Evolutionary conservation across 1,140 invertebrate species (phyloP).

Genomic region (Trichonephila inaurata): DNA sequence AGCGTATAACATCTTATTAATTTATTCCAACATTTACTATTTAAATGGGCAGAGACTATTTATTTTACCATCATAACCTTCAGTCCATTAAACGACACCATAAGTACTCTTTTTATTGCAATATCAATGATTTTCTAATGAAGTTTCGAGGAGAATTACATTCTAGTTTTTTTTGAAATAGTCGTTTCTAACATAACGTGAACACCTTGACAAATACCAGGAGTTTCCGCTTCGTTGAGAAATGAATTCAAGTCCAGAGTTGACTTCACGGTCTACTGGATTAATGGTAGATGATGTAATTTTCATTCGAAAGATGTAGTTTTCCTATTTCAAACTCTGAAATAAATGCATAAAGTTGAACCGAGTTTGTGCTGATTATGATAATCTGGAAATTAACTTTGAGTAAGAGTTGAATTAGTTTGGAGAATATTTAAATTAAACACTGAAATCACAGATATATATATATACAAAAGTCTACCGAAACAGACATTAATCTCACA

Average conservation of each 20-base stretch:
- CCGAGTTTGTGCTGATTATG: no score
- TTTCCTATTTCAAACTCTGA: background rate
- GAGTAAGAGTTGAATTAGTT: no score
- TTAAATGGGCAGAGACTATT: no score
- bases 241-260: background rate
- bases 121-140: conserved; percentile 19
- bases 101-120: background rate
- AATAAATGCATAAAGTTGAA: background rate
- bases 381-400: no score
- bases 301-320: background rate
- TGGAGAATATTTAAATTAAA: no score
- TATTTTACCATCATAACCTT: no score
- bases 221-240: background rate
- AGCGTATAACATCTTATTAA: no score
- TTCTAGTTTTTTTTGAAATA: background rate
- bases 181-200: background rate
- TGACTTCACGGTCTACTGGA: background rate
- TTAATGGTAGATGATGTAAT: background rate
- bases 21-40: no score
- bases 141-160: background rate
- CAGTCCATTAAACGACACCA: background rate
- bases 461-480: no score
- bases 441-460: no score
- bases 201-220: conserved; percentile 23
- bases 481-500: no score